Percentiles rank a stretch among this genome's conserved stretches.
Conservation (phyloP, 2,888 invertebrate species). For the Dioctria linearis region DNA sequence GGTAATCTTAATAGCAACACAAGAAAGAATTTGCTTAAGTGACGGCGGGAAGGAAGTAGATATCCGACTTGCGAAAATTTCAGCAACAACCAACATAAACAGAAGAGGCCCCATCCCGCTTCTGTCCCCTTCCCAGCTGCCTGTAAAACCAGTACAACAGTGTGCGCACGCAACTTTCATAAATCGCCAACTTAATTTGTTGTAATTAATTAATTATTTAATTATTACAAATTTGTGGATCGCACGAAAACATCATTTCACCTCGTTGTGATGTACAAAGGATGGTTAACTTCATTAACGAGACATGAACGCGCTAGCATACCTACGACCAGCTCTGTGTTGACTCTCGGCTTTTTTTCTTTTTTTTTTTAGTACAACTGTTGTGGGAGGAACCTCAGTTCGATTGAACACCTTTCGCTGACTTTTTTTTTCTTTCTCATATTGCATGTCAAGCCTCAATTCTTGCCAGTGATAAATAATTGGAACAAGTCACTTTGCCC, state of each 20-base stretch:
- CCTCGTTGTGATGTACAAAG: slow-evolving; percentile 39
- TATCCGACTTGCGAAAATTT: not conserved
- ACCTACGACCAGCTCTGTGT: not conserved
- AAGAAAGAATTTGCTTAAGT: slow-evolving; percentile 20
- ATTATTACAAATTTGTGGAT: slow-evolving; percentile 55
- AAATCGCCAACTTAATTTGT: slow-evolving; percentile 53
- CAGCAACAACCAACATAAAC: not conserved
- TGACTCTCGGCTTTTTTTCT: not conserved
- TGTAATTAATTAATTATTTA: slow-evolving; percentile 56
- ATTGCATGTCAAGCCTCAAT: slow-evolving; percentile 41
- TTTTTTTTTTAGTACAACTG: not conserved
- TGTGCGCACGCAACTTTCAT: slow-evolving; percentile 55
- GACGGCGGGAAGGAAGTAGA: slow-evolving; percentile 4
- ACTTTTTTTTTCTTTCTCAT: not conserved
- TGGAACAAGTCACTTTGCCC: slow-evolving; percentile 21
- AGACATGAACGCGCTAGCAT: slow-evolving; percentile 10
- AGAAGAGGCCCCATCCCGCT: not conserved
- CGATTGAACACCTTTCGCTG: slow-evolving; percentile 7
- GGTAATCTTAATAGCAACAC: slow-evolving; percentile 33
- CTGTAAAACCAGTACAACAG: not conserved
- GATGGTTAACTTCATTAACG: slow-evolving; percentile 52
- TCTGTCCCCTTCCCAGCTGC: not conserved
- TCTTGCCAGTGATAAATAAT: slow-evolving; percentile 45
- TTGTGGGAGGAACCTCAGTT: slow-evolving; percentile 10
- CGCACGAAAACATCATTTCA: slow-evolving; percentile 50